These are phyloP conservation scores for Halictus rubicundus DNA, from an alignment of 1,140 invertebrate species.

Conservation along the genomic window DNA sequence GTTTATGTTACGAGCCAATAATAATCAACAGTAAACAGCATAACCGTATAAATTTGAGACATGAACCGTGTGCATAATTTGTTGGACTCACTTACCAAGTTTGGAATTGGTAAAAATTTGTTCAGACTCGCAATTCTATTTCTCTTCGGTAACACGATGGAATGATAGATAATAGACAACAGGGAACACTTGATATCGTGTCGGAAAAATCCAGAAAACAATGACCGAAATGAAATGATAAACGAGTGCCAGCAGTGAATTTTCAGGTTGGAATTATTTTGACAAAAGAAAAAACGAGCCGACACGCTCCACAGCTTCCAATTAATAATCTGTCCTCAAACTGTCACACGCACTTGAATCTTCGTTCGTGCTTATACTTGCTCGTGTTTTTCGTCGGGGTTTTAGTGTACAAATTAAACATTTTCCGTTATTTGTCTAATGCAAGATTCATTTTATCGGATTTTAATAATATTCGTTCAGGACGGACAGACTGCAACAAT, in stretches of 20 bases:
- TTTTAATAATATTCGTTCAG: background rate
- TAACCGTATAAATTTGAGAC: no score
- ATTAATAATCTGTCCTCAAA: constrained; percentile 25
- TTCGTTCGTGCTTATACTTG: background rate
- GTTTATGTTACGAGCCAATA: no score
- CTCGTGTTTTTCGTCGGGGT: background rate
- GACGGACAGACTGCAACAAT: no score
- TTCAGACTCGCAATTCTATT: background rate
- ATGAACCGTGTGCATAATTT: background rate
- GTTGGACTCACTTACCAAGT: background rate
- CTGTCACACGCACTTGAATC: constrained; percentile 24
- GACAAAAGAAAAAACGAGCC: background rate
- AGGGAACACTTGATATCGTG: background rate
- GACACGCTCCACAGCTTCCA: background rate
- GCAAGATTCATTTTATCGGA: background rate
- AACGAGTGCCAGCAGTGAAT: constrained; percentile 1
- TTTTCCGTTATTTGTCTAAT: background rate
- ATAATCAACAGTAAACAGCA: no score
- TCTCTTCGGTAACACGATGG: background rate
- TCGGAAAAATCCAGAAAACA: constrained; percentile 13
- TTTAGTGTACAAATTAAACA: background rate
- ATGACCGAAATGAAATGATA: constrained; percentile 35
- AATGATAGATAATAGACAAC: constrained; percentile 6
- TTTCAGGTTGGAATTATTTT: constrained; percentile 8
- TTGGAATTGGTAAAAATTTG: background rate